Percentiles rank a stretch among this genome's conserved stretches.
Conservation (phyloP, 1,140 invertebrate genomes). For the Lordiphosa collinella region DNA sequence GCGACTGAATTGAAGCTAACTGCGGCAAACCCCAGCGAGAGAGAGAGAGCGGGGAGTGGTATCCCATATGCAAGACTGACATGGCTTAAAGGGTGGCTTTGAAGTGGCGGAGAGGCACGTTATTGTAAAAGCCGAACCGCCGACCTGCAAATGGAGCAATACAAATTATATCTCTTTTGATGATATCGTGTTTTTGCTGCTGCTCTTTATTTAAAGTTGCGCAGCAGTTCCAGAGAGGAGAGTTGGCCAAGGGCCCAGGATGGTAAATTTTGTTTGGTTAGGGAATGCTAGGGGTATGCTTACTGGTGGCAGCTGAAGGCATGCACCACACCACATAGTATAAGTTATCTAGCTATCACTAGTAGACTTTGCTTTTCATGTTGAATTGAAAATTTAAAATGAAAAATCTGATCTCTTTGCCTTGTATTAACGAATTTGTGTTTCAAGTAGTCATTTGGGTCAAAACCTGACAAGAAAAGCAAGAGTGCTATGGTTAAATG, state of each 20-base stretch:
- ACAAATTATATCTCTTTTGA: constrained; percentile 78
- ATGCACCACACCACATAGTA: too few relatives aligned
- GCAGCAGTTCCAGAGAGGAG: constrained; percentile 14
- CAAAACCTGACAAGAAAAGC: too few relatives aligned
- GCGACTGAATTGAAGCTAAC: constrained; percentile 66
- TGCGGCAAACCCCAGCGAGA: constrained; percentile 36
- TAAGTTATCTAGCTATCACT: too few relatives aligned
- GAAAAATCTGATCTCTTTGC: too few relatives aligned
- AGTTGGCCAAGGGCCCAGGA: constrained; percentile 34
- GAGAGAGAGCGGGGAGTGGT: too few relatives aligned
- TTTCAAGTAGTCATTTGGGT: too few relatives aligned
- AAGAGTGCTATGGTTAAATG: too few relatives aligned
- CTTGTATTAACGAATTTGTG: too few relatives aligned
- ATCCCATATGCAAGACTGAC: constrained; percentile 70
- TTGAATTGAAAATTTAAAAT: too few relatives aligned
- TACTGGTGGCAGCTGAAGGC: background rate
- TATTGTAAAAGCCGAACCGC: constrained; percentile 58
- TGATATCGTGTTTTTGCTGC: constrained; percentile 78
- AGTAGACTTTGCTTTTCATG: too few relatives aligned
- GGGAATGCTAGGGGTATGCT: background rate
- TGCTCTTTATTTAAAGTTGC: constrained; percentile 69
- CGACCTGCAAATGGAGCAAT: constrained; percentile 77
- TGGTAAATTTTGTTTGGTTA: background rate
- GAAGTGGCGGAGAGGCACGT: constrained; percentile 5
- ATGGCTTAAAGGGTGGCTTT: constrained; percentile 5